These are phyloP conservation scores for Acyrthosiphon pisum DNA, from an alignment of 1,140 invertebrate genomes.

Conservation along the genomic window DNA sequence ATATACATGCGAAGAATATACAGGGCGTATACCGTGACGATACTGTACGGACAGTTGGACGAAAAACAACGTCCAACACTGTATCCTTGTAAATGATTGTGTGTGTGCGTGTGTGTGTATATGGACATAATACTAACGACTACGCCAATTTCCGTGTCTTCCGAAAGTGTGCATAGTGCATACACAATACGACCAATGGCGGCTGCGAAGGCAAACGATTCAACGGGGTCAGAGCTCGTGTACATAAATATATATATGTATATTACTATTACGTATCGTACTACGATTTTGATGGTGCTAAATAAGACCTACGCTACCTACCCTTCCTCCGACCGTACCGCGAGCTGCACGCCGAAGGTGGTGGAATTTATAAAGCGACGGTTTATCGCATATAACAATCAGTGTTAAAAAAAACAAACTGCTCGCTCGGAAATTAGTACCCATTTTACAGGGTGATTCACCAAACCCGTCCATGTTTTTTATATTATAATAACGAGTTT, in stretches of 20 bases:
- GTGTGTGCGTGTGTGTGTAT: too few species aligned
- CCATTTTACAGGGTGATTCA: not conserved
- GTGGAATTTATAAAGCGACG: not conserved
- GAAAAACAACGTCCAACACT: not conserved
- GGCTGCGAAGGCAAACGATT: not conserved
- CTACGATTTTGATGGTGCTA: not conserved
- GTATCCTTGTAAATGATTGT: not conserved
- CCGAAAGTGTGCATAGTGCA: not conserved
- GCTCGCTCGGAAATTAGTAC: not conserved
- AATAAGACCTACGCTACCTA: not conserved
- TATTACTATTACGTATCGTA: not conserved
- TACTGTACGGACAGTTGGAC: not conserved
- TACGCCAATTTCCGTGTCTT: constrained; percentile 11
- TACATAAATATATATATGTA: not conserved
- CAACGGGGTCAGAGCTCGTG: not conserved
- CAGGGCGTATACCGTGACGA: not conserved
- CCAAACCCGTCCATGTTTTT: too few species aligned
- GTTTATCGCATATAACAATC: not conserved
- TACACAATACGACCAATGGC: not conserved
- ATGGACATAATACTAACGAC: not conserved
- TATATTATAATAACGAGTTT: too few species aligned
- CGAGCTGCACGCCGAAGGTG: not conserved
- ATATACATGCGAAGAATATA: not conserved
- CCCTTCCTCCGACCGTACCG: not conserved
- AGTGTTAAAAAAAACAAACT: not conserved